Evolutionary conservation across 2,888 invertebrate genomes (phyloP), one percentile per base, ranked within the genome.

Genomic region (Callyntrura guangdongensis): DNA sequence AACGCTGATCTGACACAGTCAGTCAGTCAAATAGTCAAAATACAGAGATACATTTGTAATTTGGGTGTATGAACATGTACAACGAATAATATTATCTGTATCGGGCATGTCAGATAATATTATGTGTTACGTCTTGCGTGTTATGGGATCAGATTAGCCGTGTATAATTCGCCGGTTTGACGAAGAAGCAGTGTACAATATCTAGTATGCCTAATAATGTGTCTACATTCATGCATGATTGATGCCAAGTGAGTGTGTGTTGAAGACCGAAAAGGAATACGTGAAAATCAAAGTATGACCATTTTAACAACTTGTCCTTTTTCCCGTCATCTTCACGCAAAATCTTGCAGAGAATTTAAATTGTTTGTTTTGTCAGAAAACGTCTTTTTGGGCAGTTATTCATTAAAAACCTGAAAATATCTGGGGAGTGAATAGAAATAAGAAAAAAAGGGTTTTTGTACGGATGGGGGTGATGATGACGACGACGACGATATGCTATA

Each of bases 301-400:
- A 72, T 86, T 74, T 86, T 74, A 86, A 86, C 86, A 86, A 86
- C 49, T 86, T 86, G 86, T 86, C 77, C 25, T 61, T 77, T 56
- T 47, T 49, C 67, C 47, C 53, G 14, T 53, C 20, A 77, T 77
- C 77, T 81, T 61, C 81, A 81, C 47, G 81, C 81, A 61, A 59
- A 81, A 81, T 81, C 81, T 81, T 81, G 81, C 36, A 36, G 59
- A 36, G 81, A 81, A 81, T 81, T 81, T 61, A 61, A 81, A 81
- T 81, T 59, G 47, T 86, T 86, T 86, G 61, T 59, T 86, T 77
- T 81, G 81, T 81, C 81, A 61, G 81, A 81, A n/a, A 36, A 36
- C 36, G 36, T 36, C 36, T 81, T 81, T 81, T 36, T 79, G 36
- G 53, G 77, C 53, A 49, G 22, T 61, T 59, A 59, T 81, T 61